Percentiles rank a stretch among this genome's conserved stretches.
Evolutionary conservation across 2,113 vertebrate species (phyloP).

Genomic region (Hipposideros armiger): DNA sequence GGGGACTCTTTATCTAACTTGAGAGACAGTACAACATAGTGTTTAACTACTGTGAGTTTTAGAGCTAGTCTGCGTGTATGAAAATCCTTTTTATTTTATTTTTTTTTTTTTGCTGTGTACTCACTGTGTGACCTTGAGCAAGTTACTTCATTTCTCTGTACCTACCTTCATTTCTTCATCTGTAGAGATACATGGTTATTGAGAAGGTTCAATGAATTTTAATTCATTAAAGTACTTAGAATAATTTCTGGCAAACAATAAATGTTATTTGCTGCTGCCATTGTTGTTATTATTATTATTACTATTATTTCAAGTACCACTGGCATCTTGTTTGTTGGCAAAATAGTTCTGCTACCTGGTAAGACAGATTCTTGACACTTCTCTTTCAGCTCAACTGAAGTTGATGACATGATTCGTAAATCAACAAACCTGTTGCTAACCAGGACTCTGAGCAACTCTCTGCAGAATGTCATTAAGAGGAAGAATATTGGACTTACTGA

Average conservation of each 20-base stretch:
- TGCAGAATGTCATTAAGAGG: slow-evolving; percentile 97
- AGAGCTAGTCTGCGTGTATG: neutral
- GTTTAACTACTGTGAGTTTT: neutral
- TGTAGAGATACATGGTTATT: neutral
- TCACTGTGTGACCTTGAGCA: neutral
- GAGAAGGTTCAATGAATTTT: slow-evolving; percentile 11
- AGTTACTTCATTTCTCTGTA: neutral
- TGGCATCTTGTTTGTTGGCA: neutral
- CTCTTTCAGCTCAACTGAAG: slow-evolving; percentile 93
- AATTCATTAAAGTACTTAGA: neutral
- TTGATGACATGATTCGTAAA: slow-evolving; percentile 99
- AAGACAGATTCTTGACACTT: neutral
- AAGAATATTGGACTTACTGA: slow-evolving; percentile 96
- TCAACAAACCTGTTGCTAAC: slow-evolving; percentile 97
- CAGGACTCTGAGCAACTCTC: slow-evolving; percentile 95
- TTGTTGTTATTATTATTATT: neutral
- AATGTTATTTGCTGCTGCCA: neutral
- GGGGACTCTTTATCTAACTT: neutral
- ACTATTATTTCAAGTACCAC: neutral
- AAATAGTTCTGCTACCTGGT: neutral
- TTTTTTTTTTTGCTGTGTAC: neutral
- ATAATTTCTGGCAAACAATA: slow-evolving; percentile 25
- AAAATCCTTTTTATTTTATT: neutral
- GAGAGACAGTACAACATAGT: neutral
- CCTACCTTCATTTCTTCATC: neutral